These are phyloP conservation scores for Maniola hyperantus DNA, from an alignment of 2,888 invertebrate genomes.

Conservation along the genomic window DNA sequence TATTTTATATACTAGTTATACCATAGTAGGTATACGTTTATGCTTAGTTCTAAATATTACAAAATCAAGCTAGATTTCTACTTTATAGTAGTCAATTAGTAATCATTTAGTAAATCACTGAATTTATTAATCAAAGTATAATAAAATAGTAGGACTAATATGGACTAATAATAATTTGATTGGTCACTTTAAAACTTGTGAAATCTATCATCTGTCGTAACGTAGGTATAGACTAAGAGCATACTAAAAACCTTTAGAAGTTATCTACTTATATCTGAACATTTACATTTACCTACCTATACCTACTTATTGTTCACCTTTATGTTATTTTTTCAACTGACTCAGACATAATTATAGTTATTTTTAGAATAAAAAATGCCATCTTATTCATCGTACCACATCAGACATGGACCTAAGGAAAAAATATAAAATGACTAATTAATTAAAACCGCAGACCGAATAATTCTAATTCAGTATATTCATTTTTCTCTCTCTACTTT, in stretches of 20 bases:
- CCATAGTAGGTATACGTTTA: too few species aligned
- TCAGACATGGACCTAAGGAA: not conserved
- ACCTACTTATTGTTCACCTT: too few species aligned
- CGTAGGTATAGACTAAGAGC: conserved; percentile 4
- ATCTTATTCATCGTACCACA: not conserved
- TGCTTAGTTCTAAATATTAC: not conserved
- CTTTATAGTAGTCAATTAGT: not conserved
- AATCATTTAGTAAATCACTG: not conserved
- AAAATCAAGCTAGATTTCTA: not conserved
- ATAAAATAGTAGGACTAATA: not conserved
- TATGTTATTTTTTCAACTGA: too few species aligned
- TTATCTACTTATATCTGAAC: too few species aligned
- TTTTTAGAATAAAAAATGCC: too few species aligned
- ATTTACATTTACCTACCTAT: too few species aligned
- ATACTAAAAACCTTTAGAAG: not conserved
- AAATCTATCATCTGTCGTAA: conserved; percentile 38
- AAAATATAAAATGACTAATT: not conserved
- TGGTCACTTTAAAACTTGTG: conserved; percentile 32
- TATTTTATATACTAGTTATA: too few species aligned
- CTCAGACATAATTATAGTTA: too few species aligned
- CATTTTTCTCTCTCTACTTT: too few species aligned
- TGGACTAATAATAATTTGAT: conserved; percentile 19
- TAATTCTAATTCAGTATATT: too few species aligned
- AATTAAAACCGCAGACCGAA: not conserved
- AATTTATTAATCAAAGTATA: not conserved